phyloP scores from a whole-genome alignment of 2,113 vertebrate genomes.

The Pseudorectes ferrugineus region DNA sequence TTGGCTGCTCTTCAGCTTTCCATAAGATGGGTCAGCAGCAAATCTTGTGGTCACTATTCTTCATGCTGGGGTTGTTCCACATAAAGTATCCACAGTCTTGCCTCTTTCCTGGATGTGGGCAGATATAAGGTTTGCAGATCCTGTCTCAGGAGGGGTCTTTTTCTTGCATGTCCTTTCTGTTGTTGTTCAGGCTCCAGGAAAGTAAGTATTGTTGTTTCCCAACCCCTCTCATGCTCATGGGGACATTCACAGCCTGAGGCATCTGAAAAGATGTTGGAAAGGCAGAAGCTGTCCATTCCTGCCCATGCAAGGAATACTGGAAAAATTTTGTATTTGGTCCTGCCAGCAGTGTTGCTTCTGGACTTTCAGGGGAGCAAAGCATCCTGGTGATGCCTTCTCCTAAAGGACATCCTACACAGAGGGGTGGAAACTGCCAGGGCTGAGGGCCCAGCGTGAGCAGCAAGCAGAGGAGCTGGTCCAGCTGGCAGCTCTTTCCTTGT shows the following conservation, averaged over 20 bases:
- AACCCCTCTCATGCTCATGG: neutral
- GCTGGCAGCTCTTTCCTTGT: neutral
- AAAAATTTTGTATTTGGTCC: neutral
- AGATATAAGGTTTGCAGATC: neutral
- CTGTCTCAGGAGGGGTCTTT: neutral
- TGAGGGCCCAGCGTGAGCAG: neutral
- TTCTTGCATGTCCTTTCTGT: neutral
- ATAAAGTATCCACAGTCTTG: neutral
- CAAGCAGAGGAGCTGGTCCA: neutral
- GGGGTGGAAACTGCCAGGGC: neutral
- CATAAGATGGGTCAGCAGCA: neutral
- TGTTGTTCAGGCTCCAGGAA: neutral
- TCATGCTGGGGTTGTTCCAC: neutral
- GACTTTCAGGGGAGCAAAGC: neutral
- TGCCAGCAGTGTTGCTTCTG: neutral
- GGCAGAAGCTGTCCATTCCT: neutral
- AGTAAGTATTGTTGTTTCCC: neutral
- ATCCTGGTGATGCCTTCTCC: neutral
- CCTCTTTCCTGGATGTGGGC: neutral
- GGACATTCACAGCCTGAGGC: neutral
- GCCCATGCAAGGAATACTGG: neutral
- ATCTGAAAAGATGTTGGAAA: neutral
- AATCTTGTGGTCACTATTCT: neutral
- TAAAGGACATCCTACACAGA: neutral
- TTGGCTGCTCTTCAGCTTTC: neutral